These are phyloP conservation scores for Muraenolepis orangiensis DNA, from an alignment of 2,797 vertebrate species.

Conservation along the genomic window DNA sequence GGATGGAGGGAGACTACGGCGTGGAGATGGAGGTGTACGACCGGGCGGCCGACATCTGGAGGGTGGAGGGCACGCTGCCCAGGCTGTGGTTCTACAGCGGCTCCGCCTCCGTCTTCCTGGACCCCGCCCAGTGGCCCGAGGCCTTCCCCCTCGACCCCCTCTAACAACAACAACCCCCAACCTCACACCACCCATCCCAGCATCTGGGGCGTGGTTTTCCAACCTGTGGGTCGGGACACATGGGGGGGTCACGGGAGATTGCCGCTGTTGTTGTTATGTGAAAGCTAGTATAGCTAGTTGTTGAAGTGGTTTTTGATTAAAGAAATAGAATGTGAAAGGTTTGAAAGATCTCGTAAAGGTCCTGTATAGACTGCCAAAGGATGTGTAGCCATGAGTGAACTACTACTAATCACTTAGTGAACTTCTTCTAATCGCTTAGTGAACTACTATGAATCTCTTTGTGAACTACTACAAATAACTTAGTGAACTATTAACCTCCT, in stretches of 20 bases:
- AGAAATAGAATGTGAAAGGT: too few relatives aligned
- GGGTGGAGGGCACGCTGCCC: slow-evolving; percentile 80
- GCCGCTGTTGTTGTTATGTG: too few relatives aligned
- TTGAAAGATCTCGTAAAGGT: neutral
- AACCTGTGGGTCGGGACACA: neutral
- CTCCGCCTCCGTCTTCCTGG: slow-evolving; percentile 85
- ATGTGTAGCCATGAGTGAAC: too few relatives aligned
- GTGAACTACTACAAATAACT: neutral
- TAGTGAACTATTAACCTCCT: neutral
- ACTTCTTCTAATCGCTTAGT: too few relatives aligned
- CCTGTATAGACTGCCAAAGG: too few relatives aligned
- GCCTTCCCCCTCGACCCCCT: slow-evolving; percentile 64
- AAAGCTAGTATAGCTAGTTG: neutral
- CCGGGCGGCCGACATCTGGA: slow-evolving; percentile 79
- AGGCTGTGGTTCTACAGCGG: slow-evolving; percentile 93
- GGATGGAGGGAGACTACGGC: slow-evolving; percentile 90
- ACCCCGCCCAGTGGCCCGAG: slow-evolving; percentile 83
- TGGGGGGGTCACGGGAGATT: neutral
- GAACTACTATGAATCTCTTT: too few relatives aligned
- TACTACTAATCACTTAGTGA: too few relatives aligned
- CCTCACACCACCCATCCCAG: neutral
- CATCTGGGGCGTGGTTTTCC: neutral
- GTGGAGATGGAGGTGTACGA: slow-evolving; percentile 94
- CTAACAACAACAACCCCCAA: slow-evolving; percentile 33
- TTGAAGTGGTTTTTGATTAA: neutral